These are phyloP conservation scores for Cecropterus lyciades DNA, from an alignment of 1,140 invertebrate species.

Conservation along the genomic window DNA sequence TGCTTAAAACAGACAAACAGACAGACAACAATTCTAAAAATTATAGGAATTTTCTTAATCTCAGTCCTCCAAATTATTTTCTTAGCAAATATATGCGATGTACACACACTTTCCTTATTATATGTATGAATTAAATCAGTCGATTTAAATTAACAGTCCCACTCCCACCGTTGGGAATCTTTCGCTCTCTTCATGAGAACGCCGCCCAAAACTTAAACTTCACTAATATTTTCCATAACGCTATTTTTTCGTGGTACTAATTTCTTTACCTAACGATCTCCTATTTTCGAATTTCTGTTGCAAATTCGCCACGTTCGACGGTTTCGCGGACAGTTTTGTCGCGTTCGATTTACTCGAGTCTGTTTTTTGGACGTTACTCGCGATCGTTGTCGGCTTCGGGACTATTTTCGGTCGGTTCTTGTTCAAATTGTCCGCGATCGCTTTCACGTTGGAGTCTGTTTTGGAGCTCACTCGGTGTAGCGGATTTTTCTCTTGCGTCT, in stretches of 20 bases:
- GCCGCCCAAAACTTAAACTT: background rate
- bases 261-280: conserved; percentile 75
- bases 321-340: conserved; percentile 84
- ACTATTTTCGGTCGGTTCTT: conserved; percentile 77
- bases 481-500: conserved; percentile 57
- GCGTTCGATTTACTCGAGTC: conserved; percentile 75
- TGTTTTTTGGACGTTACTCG: conserved; percentile 56
- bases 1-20: too few species aligned
- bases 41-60: too few species aligned
- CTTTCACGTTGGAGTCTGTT: conserved; percentile 70
- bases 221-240: background rate
- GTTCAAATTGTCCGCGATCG: conserved; percentile 72
- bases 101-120: too few species aligned
- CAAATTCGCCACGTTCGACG: conserved; percentile 89
- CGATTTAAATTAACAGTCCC: too few species aligned
- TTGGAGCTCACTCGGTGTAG: conserved; percentile 60
- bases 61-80: too few species aligned
- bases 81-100: too few species aligned
- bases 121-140: too few species aligned
- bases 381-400: conserved; percentile 64
- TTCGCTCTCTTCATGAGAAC: background rate
- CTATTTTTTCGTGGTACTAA: conserved; percentile 66
- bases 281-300: conserved; percentile 90
- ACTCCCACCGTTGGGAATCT: background rate
- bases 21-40: too few species aligned